A percentile compares a stretch with the other conserved stretches of the same genome.
Evolutionary conservation across 2,113 vertebrate species (phyloP).

Genomic region (Rhizomys pruinosus): DNA sequence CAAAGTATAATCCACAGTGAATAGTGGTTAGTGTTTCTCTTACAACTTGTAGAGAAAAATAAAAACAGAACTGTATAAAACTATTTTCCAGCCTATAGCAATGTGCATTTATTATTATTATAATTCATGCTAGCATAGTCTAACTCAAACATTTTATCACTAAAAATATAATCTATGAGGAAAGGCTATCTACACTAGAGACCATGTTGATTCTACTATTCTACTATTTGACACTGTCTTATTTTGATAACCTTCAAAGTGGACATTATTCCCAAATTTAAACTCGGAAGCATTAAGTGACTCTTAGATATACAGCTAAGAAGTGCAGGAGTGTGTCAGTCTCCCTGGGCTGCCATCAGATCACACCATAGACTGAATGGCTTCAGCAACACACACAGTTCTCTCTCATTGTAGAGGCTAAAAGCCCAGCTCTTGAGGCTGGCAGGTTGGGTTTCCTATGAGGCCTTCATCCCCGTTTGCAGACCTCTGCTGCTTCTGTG

Average conservation of each 20-base stretch:
- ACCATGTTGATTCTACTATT: background rate
- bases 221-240: background rate
- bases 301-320: background rate
- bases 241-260: too few relatives aligned
- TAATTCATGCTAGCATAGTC: background rate
- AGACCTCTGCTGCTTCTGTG: background rate
- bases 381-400: background rate
- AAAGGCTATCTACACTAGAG: background rate
- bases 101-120: background rate
- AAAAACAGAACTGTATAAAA: background rate
- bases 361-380: background rate
- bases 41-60: background rate
- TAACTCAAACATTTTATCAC: background rate
- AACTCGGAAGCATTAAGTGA: background rate
- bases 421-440: background rate
- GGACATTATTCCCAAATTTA: background rate
- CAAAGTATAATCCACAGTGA: background rate
- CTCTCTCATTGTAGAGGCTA: background rate
- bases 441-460: background rate
- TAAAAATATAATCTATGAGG: background rate
- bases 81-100: background rate
- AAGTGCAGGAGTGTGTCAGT: background rate
- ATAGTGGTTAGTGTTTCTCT: background rate
- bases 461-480: background rate
- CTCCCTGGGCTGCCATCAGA: background rate